phyloP scores from a whole-genome alignment of 2,113 vertebrate species.

The Chloropsis cyanopogon region DNA sequence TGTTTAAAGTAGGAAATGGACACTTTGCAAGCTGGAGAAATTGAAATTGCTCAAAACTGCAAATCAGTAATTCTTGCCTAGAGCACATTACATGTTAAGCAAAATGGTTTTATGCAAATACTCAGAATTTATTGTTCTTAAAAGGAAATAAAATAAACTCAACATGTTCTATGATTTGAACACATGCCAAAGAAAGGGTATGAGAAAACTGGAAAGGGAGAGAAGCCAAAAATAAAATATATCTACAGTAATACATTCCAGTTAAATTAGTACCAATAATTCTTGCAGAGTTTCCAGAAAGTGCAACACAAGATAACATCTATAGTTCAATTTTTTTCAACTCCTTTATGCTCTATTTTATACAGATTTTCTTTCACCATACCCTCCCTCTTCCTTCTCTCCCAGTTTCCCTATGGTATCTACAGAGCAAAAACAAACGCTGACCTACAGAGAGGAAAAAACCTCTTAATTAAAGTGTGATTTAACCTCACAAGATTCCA shows the following conservation, averaged over 20 bases:
- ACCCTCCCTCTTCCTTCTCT: background rate
- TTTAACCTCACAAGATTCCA: constrained; percentile 5
- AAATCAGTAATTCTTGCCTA: background rate
- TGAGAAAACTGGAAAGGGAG: constrained; percentile 35
- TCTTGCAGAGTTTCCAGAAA: constrained; percentile 21
- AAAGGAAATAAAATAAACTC: constrained; percentile 20
- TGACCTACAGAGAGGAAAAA: background rate
- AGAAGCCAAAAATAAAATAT: constrained; percentile 45
- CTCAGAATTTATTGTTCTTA: constrained; percentile 3
- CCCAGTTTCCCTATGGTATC: background rate
- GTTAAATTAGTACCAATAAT: constrained; percentile 40
- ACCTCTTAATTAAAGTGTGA: background rate
- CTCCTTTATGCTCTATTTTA: background rate
- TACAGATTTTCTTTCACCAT: background rate
- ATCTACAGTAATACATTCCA: constrained; percentile 28
- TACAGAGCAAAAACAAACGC: background rate
- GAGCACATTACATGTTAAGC: background rate
- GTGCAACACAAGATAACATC: constrained; percentile 11
- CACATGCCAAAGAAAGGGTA: constrained; percentile 9
- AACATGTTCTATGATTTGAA: background rate
- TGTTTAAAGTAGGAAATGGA: background rate
- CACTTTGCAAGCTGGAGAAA: background rate
- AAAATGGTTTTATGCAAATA: background rate
- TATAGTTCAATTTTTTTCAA: background rate
- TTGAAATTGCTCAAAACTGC: background rate